Percentiles rank a stretch among this genome's conserved stretches.
Evolutionary conservation across 2,888 invertebrate species (phyloP).

Genomic region (Agrochola lychnidis): DNA sequence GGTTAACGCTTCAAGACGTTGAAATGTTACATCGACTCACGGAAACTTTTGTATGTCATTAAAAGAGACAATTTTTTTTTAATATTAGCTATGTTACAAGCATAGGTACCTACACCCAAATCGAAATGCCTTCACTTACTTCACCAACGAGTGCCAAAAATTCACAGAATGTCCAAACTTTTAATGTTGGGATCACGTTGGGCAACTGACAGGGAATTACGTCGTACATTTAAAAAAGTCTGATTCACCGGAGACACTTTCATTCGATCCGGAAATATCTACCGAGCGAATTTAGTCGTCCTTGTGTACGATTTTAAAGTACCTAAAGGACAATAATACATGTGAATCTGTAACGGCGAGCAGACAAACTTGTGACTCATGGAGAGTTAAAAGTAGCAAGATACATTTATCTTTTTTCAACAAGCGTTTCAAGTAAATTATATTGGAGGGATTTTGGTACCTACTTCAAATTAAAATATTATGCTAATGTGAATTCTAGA

Average conservation of each 20-base stretch:
- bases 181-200: constrained; percentile 81
- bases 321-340: constrained; percentile 85
- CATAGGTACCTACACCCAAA: constrained; percentile 66
- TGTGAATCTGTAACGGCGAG: constrained; percentile 71
- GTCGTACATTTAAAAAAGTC: constrained; percentile 82
- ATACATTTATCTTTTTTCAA: constrained; percentile 66
- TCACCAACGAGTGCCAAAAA: constrained; percentile 79
- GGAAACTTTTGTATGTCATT: constrained; percentile 55
- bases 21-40: constrained; percentile 67
- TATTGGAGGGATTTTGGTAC: constrained; percentile 17
- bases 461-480: constrained; percentile 14
- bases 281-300: constrained; percentile 85
- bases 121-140: constrained; percentile 71
- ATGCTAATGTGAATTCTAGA: constrained; percentile 39
- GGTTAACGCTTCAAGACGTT: constrained; percentile 73
- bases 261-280: constrained; percentile 88
- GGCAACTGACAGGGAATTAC: constrained; percentile 84
- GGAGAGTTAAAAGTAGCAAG: constrained; percentile 50
- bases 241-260: constrained; percentile 88
- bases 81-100: constrained; percentile 40
- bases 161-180: constrained; percentile 80
- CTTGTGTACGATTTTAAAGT: constrained; percentile 86
- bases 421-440: constrained; percentile 69
- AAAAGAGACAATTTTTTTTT: constrained; percentile 44
- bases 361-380: constrained; percentile 77